Evolutionary conservation across 2,888 invertebrate genomes (phyloP).

Genomic region (Nipponacmea schrenckii): DNA sequence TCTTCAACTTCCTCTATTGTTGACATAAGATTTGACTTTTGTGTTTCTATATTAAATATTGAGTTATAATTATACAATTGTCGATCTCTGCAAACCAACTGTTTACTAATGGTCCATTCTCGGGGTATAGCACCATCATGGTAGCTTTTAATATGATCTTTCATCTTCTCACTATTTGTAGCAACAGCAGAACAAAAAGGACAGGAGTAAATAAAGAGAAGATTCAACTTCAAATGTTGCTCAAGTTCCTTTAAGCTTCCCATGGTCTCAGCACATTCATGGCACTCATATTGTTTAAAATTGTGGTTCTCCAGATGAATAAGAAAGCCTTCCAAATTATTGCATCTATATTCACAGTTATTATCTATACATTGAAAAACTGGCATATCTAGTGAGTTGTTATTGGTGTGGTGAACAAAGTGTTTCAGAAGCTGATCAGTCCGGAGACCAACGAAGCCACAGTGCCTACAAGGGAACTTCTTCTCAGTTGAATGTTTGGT

Average conservation of each 20-base stretch:
- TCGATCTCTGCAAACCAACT: not conserved
- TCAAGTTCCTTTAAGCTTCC: not conserved
- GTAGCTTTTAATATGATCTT: not conserved
- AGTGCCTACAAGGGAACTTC: not conserved
- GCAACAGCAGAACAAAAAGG: not conserved
- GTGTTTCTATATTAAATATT: not conserved
- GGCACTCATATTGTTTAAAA: not conserved
- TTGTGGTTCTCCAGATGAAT: not conserved
- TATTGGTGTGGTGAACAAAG: not conserved
- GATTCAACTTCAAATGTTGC: not conserved
- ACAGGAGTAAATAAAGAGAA: not conserved
- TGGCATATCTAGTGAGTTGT: not conserved
- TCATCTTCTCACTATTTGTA: not conserved
- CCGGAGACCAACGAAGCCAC: not conserved
- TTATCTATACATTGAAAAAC: not conserved
- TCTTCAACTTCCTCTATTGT: not conserved
- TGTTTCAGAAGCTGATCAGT: not conserved
- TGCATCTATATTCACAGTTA: constrained; percentile 3
- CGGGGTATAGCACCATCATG: not conserved
- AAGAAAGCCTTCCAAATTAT: not conserved
- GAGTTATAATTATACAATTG: not conserved
- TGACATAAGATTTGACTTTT: not conserved
- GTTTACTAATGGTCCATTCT: not conserved
- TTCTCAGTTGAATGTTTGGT: not conserved
- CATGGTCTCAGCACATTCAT: not conserved